Percentiles rank a stretch among this genome's conserved stretches.
These are phyloP conservation scores for Myopa testacea DNA, from an alignment of 2,888 invertebrate genomes.

Conservation along the genomic window DNA sequence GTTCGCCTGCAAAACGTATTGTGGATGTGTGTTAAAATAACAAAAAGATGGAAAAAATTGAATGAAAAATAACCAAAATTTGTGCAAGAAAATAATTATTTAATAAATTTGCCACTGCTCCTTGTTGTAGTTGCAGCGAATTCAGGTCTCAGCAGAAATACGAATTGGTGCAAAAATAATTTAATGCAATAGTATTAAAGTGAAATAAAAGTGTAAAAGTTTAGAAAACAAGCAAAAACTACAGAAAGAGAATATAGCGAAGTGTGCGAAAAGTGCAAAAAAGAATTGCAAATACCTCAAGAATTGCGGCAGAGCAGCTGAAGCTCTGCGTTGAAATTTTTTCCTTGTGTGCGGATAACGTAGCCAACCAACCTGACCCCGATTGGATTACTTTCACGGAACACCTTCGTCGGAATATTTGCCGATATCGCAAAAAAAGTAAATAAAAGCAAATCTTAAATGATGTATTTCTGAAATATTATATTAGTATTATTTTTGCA, in stretches of 20 bases:
- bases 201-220: slow-evolving; percentile 10
- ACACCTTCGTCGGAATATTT: neutral
- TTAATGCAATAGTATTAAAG: neutral
- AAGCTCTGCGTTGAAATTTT: neutral
- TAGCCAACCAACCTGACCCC: slow-evolving; percentile 1
- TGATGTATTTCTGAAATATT: neutral
- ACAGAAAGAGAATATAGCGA: neutral
- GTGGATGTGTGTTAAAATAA: slow-evolving; percentile 31
- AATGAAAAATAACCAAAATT: slow-evolving; percentile 4
- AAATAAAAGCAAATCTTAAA: neutral
- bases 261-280: neutral
- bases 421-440: neutral
- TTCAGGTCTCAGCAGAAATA: neutral
- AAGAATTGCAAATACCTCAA: neutral
- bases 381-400: slow-evolving; percentile 26
- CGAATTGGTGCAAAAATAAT: too few species aligned
- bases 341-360: neutral
- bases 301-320: neutral
- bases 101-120: slow-evolving; percentile 9
- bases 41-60: neutral
- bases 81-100: slow-evolving; percentile 16
- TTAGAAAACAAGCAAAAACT: neutral
- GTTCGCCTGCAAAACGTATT: neutral
- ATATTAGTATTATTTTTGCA: too few species aligned
- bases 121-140: slow-evolving; percentile 16